Conservation (phyloP, 2,797 vertebrate species). For the Sibirionetta formosa region DNA sequence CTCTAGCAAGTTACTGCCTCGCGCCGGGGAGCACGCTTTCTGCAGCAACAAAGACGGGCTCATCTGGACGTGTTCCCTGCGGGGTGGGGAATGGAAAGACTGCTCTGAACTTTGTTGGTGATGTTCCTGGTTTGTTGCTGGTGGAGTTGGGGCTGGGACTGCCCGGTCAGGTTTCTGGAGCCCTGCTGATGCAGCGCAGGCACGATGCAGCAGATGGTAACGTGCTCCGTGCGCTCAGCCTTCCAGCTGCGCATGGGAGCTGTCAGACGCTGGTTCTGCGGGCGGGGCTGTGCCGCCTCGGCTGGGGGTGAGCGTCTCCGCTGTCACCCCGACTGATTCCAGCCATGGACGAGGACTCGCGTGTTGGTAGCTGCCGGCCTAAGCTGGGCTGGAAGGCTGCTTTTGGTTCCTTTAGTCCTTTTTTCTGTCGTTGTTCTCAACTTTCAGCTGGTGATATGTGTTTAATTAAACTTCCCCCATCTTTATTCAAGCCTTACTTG, state of each 20-base stretch:
- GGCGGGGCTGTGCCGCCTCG: neutral
- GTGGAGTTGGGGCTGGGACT: neutral
- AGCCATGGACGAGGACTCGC: neutral
- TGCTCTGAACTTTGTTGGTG: neutral
- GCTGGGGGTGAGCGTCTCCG: neutral
- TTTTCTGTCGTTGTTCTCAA: neutral
- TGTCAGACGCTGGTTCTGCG: neutral
- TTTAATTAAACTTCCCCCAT: fast-evolving
- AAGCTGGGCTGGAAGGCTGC: neutral
- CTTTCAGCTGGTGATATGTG: fast-evolving
- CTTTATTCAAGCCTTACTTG: fast-evolving
- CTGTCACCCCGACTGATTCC: neutral
- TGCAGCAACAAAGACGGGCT: fast-evolving
- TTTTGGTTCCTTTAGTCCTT: neutral
- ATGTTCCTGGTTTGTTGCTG: neutral
- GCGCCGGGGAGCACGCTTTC: neutral
- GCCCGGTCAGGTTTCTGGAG: neutral
- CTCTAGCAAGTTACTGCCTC: neutral
- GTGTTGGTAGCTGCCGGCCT: neutral
- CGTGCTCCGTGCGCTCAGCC: neutral
- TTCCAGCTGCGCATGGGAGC: neutral
- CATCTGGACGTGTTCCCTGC: neutral
- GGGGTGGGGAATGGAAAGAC: neutral
- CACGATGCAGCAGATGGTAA: neutral
- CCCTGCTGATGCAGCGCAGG: neutral